Base-by-base conservation (phyloP, 2,888 invertebrate genomes). In the Luperina testacea region DNA sequence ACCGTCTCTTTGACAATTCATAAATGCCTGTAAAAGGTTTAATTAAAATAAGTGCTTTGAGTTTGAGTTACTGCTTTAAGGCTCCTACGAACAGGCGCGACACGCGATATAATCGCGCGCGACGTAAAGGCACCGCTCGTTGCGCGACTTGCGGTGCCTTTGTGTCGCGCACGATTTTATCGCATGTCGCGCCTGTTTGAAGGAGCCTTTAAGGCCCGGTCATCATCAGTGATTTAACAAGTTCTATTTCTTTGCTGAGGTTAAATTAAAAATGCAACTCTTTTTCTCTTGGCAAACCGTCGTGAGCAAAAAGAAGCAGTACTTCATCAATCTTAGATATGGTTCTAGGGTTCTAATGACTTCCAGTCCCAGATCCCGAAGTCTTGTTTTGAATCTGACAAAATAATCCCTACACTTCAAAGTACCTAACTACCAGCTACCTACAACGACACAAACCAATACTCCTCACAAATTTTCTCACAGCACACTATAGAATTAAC, bases 401-500 rank as follows among this genome's bases (percentile, higher is more conserved):
- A 63, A 63, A 64, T 42, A 63, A 63, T 27, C 20, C 45, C 32
- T 13, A 48, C 7, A 38, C 13, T 32, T n/a, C 7, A 1, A 20
- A 48, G n/a, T 38, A 32, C 32, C 7, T 7, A 38, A 2, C 20
- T 7, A 75, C 48, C 0, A 69, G 27, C 69, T 67, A 72, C 61
- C 63, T 51, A 65, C 71, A 77, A 38, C 72, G 38, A 15, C 32
- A 69, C 32, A 69, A 24, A 72, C 45, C 48, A 83, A 57, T n/a
- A 64, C 74, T 53, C 53, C 69, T 7, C 32, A 57, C 51, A 68
- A 53, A 74, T 65, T 53, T 83, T 86, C 87, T 63, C 84, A 84
- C 87, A 86, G 48, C 51, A 71, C 67, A 65, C 68, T 79, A 68
- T 77, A 88, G 70, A 79, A 84, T 87, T 78, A 89, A 81, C 81